phyloP scores from a whole-genome alignment of 2,797 vertebrate species.

The Halcyon leucocephala region DNA sequence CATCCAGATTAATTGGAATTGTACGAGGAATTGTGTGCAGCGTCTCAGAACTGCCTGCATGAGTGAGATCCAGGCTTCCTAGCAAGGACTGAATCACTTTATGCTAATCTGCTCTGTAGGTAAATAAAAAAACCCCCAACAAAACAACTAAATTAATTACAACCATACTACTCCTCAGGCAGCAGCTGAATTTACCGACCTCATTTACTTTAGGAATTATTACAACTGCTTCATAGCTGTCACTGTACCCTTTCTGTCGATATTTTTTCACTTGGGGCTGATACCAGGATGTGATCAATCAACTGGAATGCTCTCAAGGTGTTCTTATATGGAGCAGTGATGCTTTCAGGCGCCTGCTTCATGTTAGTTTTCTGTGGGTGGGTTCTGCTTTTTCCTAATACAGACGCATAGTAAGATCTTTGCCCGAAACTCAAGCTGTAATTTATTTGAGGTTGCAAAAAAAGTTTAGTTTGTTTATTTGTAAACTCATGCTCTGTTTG shows the following conservation, averaged over 20 bases:
- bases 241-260: background rate
- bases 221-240: background rate
- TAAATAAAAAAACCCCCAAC: background rate
- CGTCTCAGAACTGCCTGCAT: fast-evolving
- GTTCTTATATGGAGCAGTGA: background rate
- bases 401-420: background rate
- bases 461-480: slow-evolving; percentile 32
- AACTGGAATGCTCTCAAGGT: slow-evolving; percentile 49
- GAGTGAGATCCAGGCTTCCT: background rate
- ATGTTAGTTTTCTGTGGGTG: background rate
- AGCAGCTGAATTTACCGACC: background rate
- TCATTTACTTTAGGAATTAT: background rate
- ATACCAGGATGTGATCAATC: background rate
- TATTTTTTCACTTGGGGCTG: background rate
- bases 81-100: background rate
- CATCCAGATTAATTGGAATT: background rate
- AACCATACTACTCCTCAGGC: background rate
- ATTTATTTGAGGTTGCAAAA: slow-evolving; percentile 42
- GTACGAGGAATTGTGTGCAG: background rate
- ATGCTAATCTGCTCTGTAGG: background rate
- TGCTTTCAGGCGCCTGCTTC: background rate
- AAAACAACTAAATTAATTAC: background rate
- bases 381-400: background rate
- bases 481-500: slow-evolving; percentile 17
- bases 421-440: slow-evolving; percentile 6